A percentile compares a stretch with the other conserved stretches of the same genome.
phyloP scores from a whole-genome alignment of 2,888 invertebrate species.

The Pardosa pseudoannulata region DNA sequence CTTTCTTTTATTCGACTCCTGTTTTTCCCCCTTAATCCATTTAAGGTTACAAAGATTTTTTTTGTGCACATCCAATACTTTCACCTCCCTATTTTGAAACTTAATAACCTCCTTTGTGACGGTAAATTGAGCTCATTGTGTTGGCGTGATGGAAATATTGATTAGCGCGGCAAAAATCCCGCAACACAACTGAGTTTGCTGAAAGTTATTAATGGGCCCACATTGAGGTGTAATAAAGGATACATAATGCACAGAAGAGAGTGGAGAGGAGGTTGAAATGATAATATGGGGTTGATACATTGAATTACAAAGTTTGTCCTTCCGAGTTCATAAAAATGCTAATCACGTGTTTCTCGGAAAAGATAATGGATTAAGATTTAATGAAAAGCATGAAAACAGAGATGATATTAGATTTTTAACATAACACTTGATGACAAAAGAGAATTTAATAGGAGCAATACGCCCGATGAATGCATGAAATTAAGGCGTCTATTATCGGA shows the following conservation, averaged over 20 bases:
- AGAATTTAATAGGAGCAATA: not conserved
- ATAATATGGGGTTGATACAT: not conserved
- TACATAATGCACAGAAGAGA: not conserved
- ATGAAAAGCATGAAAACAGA: not conserved
- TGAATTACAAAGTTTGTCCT: not conserved
- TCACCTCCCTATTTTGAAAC: slow-evolving; percentile 19
- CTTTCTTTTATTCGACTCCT: slow-evolving; percentile 12
- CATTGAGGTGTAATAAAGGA: slow-evolving; percentile 6
- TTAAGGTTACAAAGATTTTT: slow-evolving; percentile 7
- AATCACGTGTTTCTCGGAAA: not conserved
- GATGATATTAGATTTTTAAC: not conserved
- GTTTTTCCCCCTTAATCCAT: slow-evolving; percentile 11
- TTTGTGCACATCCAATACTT: slow-evolving; percentile 11
- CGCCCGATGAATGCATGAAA: not conserved
- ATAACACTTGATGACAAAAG: not conserved
- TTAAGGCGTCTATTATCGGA: not conserved
- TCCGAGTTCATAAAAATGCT: slow-evolving; percentile 1
- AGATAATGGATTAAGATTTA: not conserved
- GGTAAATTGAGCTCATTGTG: slow-evolving; percentile 44
- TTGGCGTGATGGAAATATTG: slow-evolving; percentile 48
- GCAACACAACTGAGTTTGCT: slow-evolving; percentile 3
- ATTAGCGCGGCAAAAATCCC: slow-evolving; percentile 1
- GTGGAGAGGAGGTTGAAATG: too few species aligned
- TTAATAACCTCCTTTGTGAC: slow-evolving; percentile 43
- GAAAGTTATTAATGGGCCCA: slow-evolving; percentile 7